Evolutionary conservation across 2,797 vertebrate genomes (phyloP).

Genomic region (Clamator glandarius): DNA sequence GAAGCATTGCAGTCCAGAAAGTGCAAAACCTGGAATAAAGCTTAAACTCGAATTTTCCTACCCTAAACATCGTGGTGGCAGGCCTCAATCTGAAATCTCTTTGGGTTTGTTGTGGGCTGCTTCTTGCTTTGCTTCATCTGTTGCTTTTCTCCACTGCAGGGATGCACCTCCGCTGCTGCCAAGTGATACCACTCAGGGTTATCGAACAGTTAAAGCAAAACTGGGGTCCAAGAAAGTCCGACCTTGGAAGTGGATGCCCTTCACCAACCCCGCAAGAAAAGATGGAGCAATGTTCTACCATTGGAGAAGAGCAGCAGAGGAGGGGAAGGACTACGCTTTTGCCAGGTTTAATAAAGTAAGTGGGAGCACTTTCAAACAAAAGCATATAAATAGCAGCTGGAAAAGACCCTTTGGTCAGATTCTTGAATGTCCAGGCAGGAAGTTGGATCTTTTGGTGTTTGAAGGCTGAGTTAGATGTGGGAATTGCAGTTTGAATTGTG

Average conservation of each 20-base stretch:
- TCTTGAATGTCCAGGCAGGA: not conserved
- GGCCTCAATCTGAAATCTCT: not conserved
- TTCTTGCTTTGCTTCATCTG: not conserved
- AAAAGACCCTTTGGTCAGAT: slow-evolving; percentile 1
- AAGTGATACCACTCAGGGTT: slow-evolving; percentile 97
- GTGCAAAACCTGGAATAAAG: not conserved
- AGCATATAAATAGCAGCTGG: not conserved
- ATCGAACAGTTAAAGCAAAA: slow-evolving; percentile 97
- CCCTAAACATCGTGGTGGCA: not conserved
- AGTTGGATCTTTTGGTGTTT: not conserved
- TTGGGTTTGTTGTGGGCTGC: not conserved
- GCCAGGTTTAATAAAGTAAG: slow-evolving; percentile 97
- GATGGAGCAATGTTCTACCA: slow-evolving; percentile 98
- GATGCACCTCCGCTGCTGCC: slow-evolving; percentile 96
- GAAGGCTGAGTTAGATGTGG: not conserved
- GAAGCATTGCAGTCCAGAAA: not conserved
- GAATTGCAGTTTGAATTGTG: not conserved
- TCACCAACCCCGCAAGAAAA: slow-evolving; percentile 95
- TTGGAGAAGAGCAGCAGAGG: slow-evolving; percentile 95
- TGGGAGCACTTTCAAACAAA: not conserved
- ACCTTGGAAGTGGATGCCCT: slow-evolving; percentile 99
- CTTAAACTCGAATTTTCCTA: not conserved
- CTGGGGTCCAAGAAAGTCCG: slow-evolving; percentile 97
- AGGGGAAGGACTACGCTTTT: slow-evolving; percentile 98
- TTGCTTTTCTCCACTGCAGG: slow-evolving; percentile 70